Evolutionary conservation across 1,140 invertebrate species (phyloP), one percentile per base, ranked within the genome.

Genomic region (Whitmania pigra): DNA sequence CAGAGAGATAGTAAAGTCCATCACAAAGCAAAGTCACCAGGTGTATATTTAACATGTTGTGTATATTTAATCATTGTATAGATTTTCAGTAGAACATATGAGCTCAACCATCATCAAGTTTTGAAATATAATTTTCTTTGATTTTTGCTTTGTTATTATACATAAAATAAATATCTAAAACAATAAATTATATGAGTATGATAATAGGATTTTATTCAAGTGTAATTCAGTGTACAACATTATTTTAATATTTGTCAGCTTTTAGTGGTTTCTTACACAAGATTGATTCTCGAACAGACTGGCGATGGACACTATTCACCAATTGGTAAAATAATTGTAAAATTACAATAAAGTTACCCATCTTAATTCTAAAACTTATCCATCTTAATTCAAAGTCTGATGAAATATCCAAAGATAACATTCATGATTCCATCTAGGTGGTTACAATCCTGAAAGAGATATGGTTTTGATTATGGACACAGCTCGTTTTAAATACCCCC

Each of bases 401-500:
- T 25, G 22, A 63, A 15, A 18, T 31, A 63, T 22, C 22, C 22
- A 57, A n/a, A 25, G 54, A 57, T n/a, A 57, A 57, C 25, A 25
- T 57, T 57, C 20, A 63, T n/a, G 22, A 25, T 74, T 80, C 79
- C 80, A 0, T 73, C 82, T 25, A 80, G 57, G 77, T 25, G 82
- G 80, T 0, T 83, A 81, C 71, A 79, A 83, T 73, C 74, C 77
- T 5, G 77, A 67, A 0, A 75, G 71, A 53, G 80, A 83, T 69
- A 68, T 80, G 54, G 79, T 81, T 5, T 68, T 83, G 25, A 79
- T 83, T 53, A 73, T 83, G 72, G 82, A 83, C 74, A 79, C 79
- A 2, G 82, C 82, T 7, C 72, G 82, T 69, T 83, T 81, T 74
- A 83, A 83, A 71, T 83, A 83, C 69, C 82, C 81, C 18, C 81